Evolutionary conservation across 2,888 invertebrate genomes (phyloP).

Genomic region (Boloria selene): DNA sequence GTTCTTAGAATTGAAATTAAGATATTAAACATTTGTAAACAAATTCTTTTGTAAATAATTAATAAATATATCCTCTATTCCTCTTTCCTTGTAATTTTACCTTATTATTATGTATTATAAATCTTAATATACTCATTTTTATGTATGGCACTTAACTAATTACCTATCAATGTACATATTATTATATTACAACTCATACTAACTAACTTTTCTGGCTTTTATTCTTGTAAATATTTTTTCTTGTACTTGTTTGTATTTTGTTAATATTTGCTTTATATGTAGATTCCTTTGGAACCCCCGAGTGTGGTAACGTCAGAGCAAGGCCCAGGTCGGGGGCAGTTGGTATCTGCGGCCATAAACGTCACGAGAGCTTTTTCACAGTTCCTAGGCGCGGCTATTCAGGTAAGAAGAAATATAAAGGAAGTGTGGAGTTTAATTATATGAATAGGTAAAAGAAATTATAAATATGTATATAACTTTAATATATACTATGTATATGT

Average conservation of each 20-base stretch:
- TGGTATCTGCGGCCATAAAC: conserved; percentile 88
- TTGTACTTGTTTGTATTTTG: background rate
- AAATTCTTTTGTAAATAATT: too few species aligned
- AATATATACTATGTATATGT: too few species aligned
- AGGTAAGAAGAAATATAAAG: conserved; percentile 71
- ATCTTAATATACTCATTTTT: background rate
- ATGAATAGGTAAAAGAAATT: too few species aligned
- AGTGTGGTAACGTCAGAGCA: conserved; percentile 64
- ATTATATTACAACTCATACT: background rate
- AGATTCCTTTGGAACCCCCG: conserved; percentile 79
- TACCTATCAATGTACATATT: background rate
- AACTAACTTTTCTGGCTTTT: background rate
- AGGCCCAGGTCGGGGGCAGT: conserved; percentile 71
- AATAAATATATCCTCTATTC: too few species aligned
- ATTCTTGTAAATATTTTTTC: background rate
- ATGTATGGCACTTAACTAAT: background rate
- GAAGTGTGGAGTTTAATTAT: too few species aligned
- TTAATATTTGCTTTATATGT: conserved; percentile 10
- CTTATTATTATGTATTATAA: background rate
- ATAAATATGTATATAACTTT: too few species aligned
- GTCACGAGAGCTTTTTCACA: conserved; percentile 89
- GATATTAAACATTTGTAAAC: too few species aligned
- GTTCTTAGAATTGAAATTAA: too few species aligned
- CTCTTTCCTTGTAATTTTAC: too few species aligned
- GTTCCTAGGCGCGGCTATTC: conserved; percentile 89